Percentiles rank a stretch among this genome's conserved stretches.
phyloP scores from a whole-genome alignment of 2,797 vertebrate genomes.

The Taeniopygia guttata region DNA sequence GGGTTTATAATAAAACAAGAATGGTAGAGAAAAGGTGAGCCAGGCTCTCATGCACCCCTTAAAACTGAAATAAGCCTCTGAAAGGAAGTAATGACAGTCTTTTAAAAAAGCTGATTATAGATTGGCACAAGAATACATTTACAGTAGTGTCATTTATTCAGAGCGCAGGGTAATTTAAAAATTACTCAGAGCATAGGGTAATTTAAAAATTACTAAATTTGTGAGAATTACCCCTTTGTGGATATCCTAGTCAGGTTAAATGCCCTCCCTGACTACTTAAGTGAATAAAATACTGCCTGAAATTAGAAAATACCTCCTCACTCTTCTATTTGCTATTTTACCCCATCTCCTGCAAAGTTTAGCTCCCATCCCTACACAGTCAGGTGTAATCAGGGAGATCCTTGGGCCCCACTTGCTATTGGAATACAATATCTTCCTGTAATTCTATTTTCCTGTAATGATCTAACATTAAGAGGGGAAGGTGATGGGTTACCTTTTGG shows the following conservation, averaged over 20 bases:
- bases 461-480: not conserved
- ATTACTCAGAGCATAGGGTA: not conserved
- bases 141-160: not conserved
- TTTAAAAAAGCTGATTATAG: not conserved
- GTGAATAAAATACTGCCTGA: not conserved
- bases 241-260: not conserved
- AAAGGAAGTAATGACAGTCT: not conserved
- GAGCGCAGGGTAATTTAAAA: not conserved
- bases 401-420: not conserved
- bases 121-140: not conserved
- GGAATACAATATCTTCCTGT: not conserved
- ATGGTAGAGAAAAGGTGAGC: not conserved
- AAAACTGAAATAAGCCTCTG: not conserved
- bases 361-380: accelerated
- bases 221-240: not conserved
- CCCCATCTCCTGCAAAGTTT: not conserved
- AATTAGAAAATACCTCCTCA: not conserved
- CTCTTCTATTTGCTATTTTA: not conserved
- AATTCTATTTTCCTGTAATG: not conserved
- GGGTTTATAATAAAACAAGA: not conserved
- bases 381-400: not conserved
- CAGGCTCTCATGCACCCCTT: not conserved
- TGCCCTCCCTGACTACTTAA: not conserved
- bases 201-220: not conserved
- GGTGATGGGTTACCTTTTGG: not conserved